A percentile compares a stretch with the other conserved stretches of the same genome.
Conservation (phyloP, 2,888 invertebrate genomes). For the Clanis bilineata region DNA sequence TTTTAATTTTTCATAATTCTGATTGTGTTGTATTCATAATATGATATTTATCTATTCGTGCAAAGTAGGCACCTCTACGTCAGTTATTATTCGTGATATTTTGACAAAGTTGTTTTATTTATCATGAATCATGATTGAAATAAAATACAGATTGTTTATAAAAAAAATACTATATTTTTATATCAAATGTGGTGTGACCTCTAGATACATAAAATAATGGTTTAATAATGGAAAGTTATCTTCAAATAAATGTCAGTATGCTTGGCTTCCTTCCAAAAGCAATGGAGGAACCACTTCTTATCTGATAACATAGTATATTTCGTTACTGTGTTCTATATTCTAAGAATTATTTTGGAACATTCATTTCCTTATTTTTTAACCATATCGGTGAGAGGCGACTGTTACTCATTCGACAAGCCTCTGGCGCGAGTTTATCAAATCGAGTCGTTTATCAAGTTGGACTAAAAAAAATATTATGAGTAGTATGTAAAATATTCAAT, state of each 20-base stretch:
- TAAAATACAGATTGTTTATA: too few species aligned
- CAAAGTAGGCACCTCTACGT: too few species aligned
- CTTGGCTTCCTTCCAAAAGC: conserved; percentile 5
- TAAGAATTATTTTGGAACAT: not conserved
- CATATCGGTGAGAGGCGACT: not conserved
- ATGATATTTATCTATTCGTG: too few species aligned
- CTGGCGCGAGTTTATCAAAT: not conserved
- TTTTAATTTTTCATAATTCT: too few species aligned
- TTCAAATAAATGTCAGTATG: not conserved
- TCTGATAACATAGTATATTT: not conserved
- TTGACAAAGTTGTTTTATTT: too few species aligned
- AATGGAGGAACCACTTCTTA: not conserved
- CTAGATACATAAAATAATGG: not conserved
- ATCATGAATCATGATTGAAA: too few species aligned
- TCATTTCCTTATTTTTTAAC: not conserved
- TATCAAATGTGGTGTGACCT: not conserved
- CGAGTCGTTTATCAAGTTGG: not conserved
- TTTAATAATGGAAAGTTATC: conserved; percentile 3
- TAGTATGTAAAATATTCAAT: too few species aligned
- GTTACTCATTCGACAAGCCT: not conserved
- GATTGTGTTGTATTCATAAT: too few species aligned
- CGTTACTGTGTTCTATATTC: not conserved
- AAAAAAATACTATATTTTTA: not conserved
- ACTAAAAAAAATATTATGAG: not conserved
- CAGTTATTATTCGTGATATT: too few species aligned